Evolutionary conservation across 2,888 invertebrate species (phyloP).

Genomic region (Incurvaria masculella): DNA sequence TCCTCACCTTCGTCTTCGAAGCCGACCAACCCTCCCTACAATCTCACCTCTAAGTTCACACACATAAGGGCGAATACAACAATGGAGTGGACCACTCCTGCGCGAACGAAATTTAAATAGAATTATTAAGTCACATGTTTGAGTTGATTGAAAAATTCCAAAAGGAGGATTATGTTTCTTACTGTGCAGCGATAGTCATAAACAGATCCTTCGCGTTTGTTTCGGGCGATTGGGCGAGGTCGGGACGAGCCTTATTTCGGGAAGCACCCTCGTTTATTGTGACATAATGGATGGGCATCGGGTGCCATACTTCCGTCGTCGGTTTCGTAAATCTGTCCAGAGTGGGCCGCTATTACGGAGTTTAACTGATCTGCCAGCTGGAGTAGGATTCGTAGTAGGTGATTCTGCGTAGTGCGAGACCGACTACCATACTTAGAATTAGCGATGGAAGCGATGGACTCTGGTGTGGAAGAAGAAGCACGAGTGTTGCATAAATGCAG

Average conservation of each 20-base stretch:
- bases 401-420: no score
- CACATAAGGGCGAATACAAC: no score
- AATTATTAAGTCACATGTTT: constrained; percentile 41
- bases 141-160: constrained; percentile 49
- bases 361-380: no score
- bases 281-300: neutral
- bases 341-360: no score
- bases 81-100: neutral
- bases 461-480: no score
- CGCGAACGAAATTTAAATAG: constrained; percentile 10
- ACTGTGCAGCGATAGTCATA: neutral
- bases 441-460: no score
- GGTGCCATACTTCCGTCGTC: neutral
- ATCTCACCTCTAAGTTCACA: neutral
- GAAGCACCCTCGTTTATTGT: neutral
- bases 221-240: constrained; percentile 2
- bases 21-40: neutral
- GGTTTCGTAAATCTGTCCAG: neutral
- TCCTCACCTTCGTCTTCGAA: neutral
- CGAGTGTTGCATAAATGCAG: no score
- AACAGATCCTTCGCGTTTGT: constrained; percentile 8
- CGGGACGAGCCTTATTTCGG: neutral
- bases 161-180: constrained; percentile 28
- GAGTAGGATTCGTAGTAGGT: no score
- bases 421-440: no score